These are phyloP conservation scores for Drosophila nasuta DNA, from an alignment of 1,140 invertebrate species.

Conservation along the genomic window DNA sequence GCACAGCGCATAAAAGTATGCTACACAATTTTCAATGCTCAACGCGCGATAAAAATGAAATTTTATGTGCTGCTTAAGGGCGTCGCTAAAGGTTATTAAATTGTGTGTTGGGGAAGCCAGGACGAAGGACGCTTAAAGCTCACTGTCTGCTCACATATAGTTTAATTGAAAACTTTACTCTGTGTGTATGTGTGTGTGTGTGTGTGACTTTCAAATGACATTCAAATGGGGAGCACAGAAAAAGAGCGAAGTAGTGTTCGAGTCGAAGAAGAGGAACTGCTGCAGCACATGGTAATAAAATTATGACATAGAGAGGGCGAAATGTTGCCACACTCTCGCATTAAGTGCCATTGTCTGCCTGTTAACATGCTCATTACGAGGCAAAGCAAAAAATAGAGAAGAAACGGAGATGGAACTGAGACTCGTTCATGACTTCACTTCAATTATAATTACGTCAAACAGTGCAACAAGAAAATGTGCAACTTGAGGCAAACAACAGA, in stretches of 20 bases:
- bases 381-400: constrained; percentile 38
- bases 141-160: constrained; percentile 39
- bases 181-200: constrained; percentile 12
- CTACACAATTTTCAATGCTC: constrained; percentile 46
- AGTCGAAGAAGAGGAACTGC: constrained; percentile 13
- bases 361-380: constrained; percentile 83
- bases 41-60: constrained; percentile 61
- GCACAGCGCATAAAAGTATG: constrained; percentile 31
- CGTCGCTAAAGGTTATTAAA: constrained; percentile 54
- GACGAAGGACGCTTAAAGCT: constrained; percentile 31
- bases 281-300: constrained; percentile 78
- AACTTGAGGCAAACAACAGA: constrained; percentile 79
- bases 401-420: constrained; percentile 51
- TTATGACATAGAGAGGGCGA: constrained; percentile 55
- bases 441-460: constrained; percentile 84
- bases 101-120: constrained; percentile 3
- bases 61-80: constrained; percentile 61
- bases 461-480: constrained; percentile 82
- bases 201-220: constrained; percentile 78
- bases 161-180: constrained; percentile 72
- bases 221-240: constrained; percentile 50
- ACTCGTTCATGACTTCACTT: constrained; percentile 83
- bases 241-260: not conserved
- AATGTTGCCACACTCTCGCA: constrained; percentile 40
- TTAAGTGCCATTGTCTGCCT: constrained; percentile 81